A percentile compares a stretch with the other conserved stretches of the same genome.
phyloP scores from a whole-genome alignment of 2,888 invertebrate species.

The Raillietiella orientalis region DNA sequence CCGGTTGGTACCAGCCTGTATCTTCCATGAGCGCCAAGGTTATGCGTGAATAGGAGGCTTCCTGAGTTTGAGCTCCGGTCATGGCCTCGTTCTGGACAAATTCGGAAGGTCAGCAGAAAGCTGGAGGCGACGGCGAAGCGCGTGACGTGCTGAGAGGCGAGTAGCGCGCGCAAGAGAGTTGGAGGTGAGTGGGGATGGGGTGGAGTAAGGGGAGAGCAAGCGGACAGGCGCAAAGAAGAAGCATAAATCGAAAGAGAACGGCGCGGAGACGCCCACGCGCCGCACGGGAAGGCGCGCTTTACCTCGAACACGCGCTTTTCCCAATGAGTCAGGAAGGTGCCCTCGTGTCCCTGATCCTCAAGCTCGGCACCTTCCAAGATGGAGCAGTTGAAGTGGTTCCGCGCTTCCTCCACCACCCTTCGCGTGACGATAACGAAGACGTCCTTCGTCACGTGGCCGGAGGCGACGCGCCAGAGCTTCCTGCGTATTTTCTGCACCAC shows the following conservation, averaged over 20 bases:
- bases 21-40: slow-evolving; percentile 92
- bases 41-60: slow-evolving; percentile 77
- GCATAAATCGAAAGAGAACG: too few species aligned
- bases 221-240: too few species aligned
- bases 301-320: slow-evolving; percentile 95
- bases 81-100: slow-evolving; percentile 68
- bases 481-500: slow-evolving; percentile 40
- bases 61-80: slow-evolving; percentile 96
- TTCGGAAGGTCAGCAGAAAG: slow-evolving; percentile 6
- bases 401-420: slow-evolving; percentile 51
- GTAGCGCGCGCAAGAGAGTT: too few species aligned
- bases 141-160: too few species aligned
- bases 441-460: slow-evolving; percentile 33
- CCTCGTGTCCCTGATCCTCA: slow-evolving; percentile 93
- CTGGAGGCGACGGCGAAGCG: too few species aligned
- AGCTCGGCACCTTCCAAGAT: slow-evolving; percentile 76
- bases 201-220: too few species aligned
- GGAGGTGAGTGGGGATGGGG: too few species aligned
- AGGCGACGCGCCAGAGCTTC: slow-evolving; percentile 39
- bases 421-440: slow-evolving; percentile 75
- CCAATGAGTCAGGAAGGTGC: slow-evolving; percentile 92
- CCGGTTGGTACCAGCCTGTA: slow-evolving; percentile 83
- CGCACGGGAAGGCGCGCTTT: too few species aligned
- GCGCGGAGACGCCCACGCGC: too few species aligned
- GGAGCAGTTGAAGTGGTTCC: slow-evolving; percentile 56